Percentiles rank a stretch among this genome's conserved stretches.
Evolutionary conservation across 2,888 invertebrate species (phyloP).

Genomic region (Toxonevra muliebris): DNA sequence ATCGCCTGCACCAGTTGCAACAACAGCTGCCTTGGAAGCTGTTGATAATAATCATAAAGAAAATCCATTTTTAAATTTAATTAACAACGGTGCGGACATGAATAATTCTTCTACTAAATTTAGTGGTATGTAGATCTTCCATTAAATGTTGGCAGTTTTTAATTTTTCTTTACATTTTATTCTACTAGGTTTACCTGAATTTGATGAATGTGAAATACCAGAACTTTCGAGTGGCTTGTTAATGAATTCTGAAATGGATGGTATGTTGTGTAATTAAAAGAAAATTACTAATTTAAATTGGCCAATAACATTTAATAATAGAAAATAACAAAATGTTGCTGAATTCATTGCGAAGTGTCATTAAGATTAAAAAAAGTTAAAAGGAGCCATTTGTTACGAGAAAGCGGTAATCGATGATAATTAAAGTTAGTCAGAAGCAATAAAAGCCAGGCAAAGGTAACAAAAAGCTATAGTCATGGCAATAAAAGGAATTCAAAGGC

Average conservation of each 20-base stretch:
- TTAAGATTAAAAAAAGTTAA: too few relatives aligned
- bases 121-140: slow-evolving; percentile 32
- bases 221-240: slow-evolving; percentile 45
- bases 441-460: background rate
- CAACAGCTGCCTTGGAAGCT: slow-evolving; percentile 17
- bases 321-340: too few relatives aligned
- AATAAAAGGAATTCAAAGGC: too few relatives aligned
- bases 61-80: slow-evolving; percentile 26
- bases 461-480: background rate
- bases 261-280: background rate
- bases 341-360: too few relatives aligned
- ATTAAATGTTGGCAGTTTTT: background rate
- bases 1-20: slow-evolving; percentile 22
- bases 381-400: too few relatives aligned
- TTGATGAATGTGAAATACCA: slow-evolving; percentile 55
- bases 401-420: too few relatives aligned
- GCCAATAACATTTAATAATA: too few relatives aligned
- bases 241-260: background rate
- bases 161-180: background rate
- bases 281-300: too few relatives aligned
- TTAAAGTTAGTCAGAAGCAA: too few relatives aligned
- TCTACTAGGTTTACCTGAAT: slow-evolving; percentile 50
- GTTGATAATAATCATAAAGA: too few relatives aligned
- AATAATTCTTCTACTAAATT: slow-evolving; percentile 37
- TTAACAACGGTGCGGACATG: slow-evolving; percentile 35